phyloP scores from a whole-genome alignment of 2,888 invertebrate genomes.

The Azorinus chamasolen region DNA sequence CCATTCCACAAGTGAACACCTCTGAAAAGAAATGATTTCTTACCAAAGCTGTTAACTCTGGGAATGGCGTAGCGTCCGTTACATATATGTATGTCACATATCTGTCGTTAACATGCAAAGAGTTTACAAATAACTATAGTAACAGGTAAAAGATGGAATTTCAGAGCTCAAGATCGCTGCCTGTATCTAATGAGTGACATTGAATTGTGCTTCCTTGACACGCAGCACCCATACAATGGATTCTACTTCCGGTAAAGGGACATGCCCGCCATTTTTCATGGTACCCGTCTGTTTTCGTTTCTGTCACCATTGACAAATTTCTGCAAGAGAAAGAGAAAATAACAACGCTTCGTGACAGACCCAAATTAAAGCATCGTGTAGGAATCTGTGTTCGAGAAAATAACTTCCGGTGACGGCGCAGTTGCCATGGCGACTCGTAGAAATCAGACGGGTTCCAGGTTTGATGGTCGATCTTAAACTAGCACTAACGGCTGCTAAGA shows the following conservation, averaged over 20 bases:
- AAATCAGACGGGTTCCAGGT: constrained; percentile 55
- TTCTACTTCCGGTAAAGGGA: constrained; percentile 56
- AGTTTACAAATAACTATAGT: no score
- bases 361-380: constrained; percentile 62
- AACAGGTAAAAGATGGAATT: not conserved
- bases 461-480: constrained; percentile 66
- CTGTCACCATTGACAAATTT: constrained; percentile 63
- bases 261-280: constrained; percentile 48
- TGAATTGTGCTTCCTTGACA: constrained; percentile 60
- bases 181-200: constrained; percentile 21
- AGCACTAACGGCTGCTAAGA: constrained; percentile 60
- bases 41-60: no score
- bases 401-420: constrained; percentile 62
- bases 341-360: constrained; percentile 61
- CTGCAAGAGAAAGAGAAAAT: constrained; percentile 59
- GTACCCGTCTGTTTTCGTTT: constrained; percentile 61
- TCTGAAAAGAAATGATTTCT: no score
- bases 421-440: constrained; percentile 57
- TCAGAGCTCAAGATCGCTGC: not conserved
- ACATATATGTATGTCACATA: no score
- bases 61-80: no score
- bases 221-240: constrained; percentile 51
- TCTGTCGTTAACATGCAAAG: no score
- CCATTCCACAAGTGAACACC: no score
- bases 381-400: constrained; percentile 65